Base-by-base conservation (phyloP, 2,797 vertebrate genomes). In the Mastacembelus armatus region DNA sequence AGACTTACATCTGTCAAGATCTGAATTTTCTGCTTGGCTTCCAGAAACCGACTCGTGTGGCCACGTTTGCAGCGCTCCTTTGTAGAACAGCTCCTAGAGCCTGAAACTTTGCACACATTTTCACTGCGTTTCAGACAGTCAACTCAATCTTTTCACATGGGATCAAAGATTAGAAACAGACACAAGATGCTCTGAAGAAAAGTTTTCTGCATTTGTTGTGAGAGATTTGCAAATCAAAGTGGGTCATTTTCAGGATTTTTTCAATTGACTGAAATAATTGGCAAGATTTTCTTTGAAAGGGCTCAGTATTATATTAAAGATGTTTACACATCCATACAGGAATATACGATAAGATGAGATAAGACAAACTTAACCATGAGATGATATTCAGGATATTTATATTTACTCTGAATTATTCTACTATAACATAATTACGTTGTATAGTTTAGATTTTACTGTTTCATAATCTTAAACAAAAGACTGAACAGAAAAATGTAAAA, bases 1-100 rank as follows among this genome's bases (percentile, higher is more conserved):
- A 51, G 40, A 32, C 18, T 12, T 8, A 45, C 30, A 45, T 22
- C 29, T 48, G 10, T 60, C 32, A 40, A 36, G 30, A 42, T 57
- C 18, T 63, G 40, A 24, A 24, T 27, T 4, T 24, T 66, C 19
- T 4, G n/a, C 57, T 66, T 15, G 35, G 30, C 30, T 45, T 55
- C 15, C 0, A 45, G 42, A 65, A 38, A 10, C 12, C 11, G 15
- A 52, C 14, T 8, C 19, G 19, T 6, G 48, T 2, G 5, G 39
- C 30, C 24, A 45, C 10, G 15, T 42, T 14, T 12, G 12, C 5
- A 2, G 24, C 0, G 5, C 57, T 33, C 67, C 26, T 19, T 24
- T 48, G 32, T 8, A 29, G n/a, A 45, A 61, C 19, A 30, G 2
- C 16, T 33, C 26, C 30, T 12, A 27, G 30, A 36, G 38, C 12